Conservation (phyloP, 2,888 invertebrate genomes). For the Apeira syringaria region DNA sequence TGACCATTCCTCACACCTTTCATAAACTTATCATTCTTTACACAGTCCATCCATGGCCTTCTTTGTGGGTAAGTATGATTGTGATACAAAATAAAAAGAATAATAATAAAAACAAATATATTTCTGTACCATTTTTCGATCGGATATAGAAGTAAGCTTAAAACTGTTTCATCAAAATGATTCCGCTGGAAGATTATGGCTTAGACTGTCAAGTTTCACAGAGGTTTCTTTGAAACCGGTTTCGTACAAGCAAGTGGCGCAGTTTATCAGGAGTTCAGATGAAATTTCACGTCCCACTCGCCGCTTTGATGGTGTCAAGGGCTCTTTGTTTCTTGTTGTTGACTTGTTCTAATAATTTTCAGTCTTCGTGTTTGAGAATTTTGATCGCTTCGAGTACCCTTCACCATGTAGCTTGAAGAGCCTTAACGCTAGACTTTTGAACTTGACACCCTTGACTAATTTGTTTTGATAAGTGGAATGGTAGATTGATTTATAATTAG, state of each 20-base stretch:
- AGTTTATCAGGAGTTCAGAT: conserved; percentile 37
- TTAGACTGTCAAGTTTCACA: too few relatives aligned
- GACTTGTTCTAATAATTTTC: conserved; percentile 8
- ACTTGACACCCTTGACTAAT: background rate
- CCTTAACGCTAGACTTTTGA: conserved; percentile 3
- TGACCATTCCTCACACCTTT: too few relatives aligned
- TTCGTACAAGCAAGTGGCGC: conserved; percentile 34
- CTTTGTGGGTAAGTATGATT: too few relatives aligned
- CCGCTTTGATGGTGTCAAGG: conserved; percentile 24
- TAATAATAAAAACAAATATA: too few relatives aligned
- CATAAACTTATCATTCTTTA: too few relatives aligned
- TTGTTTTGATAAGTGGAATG: background rate
- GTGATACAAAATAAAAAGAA: too few relatives aligned
- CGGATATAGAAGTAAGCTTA: too few relatives aligned
- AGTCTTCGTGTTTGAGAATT: conserved; percentile 3
- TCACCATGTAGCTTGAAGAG: background rate
- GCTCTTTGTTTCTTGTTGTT: conserved; percentile 7
- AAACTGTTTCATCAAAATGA: too few relatives aligned
- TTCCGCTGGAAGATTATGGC: too few relatives aligned
- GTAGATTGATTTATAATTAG: background rate
- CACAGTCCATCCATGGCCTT: too few relatives aligned
- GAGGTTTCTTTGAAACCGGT: conserved; percentile 28
- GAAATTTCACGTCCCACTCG: conserved; percentile 35
- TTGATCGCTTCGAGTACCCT: conserved; percentile 4
- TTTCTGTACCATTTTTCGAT: too few relatives aligned